phyloP scores from a whole-genome alignment of 2,888 invertebrate species.

The Microctonus hyperodae region DNA sequence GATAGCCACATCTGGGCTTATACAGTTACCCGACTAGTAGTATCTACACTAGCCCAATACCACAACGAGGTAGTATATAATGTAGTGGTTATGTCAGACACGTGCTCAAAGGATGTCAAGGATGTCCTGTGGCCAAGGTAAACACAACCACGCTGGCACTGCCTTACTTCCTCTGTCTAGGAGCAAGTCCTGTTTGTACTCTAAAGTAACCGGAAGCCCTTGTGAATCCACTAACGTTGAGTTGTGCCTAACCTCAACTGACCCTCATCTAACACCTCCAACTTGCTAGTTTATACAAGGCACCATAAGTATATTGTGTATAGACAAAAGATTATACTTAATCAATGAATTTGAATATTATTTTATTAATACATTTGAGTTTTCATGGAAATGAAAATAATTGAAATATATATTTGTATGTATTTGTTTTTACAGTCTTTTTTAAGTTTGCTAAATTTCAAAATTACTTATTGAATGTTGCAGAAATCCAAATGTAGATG shows the following conservation, averaged over 20 bases:
- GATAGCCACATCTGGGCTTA: not conserved
- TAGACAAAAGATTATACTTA: not conserved
- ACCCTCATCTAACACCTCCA: not conserved
- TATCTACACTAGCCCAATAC: not conserved
- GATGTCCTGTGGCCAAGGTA: slow-evolving; percentile 42
- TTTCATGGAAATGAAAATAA: too few relatives aligned
- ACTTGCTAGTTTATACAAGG: not conserved
- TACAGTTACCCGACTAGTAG: not conserved
- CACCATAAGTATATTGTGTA: not conserved
- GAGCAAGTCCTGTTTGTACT: not conserved
- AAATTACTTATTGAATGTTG: slow-evolving; percentile 48
- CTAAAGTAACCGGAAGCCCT: slow-evolving; percentile 32
- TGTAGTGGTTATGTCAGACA: slow-evolving; percentile 39
- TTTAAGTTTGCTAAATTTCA: too few relatives aligned
- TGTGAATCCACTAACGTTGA: not conserved
- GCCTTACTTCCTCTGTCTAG: slow-evolving; percentile 42
- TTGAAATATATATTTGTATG: not conserved
- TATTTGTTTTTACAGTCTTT: too few relatives aligned
- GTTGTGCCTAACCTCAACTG: not conserved
- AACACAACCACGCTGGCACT: slow-evolving; percentile 39
- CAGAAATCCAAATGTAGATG: slow-evolving; percentile 80
- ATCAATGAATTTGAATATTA: not conserved
- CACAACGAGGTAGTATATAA: slow-evolving; percentile 14
- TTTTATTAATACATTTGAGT: not conserved
- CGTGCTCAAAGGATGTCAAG: slow-evolving; percentile 44